Percentiles rank a stretch among this genome's conserved stretches.
Conservation (phyloP, 2,888 invertebrate genomes). For the Sarcophaga variegata region DNA sequence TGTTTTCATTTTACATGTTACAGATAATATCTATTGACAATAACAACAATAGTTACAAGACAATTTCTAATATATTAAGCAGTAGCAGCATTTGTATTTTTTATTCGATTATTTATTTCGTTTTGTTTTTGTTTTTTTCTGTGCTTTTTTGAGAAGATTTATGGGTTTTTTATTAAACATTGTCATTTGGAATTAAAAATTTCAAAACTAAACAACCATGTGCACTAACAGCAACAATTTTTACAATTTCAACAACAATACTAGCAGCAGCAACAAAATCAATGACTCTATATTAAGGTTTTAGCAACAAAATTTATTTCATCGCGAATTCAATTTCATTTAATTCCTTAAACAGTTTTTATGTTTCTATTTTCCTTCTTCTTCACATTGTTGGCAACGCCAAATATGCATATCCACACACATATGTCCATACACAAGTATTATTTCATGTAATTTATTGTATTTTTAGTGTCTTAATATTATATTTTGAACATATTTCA, state of each 20-base stretch:
- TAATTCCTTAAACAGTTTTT: not conserved
- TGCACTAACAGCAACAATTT: constrained; percentile 29
- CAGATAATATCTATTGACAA: constrained; percentile 57
- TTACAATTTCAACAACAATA: constrained; percentile 5
- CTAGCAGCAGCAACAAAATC: not conserved
- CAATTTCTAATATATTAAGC: constrained; percentile 30
- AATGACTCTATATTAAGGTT: constrained; percentile 48
- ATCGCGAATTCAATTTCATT: constrained; percentile 25
- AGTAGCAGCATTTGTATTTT: constrained; percentile 3
- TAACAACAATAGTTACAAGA: constrained; percentile 39
- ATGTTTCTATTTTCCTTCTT: not conserved
- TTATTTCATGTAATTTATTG: constrained; percentile 25
- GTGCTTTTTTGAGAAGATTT: constrained; percentile 46
- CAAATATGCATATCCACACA: not conserved
- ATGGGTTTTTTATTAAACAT: constrained; percentile 55
- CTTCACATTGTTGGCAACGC: not conserved
- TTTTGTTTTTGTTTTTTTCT: not conserved
- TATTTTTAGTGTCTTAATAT: constrained; percentile 55
- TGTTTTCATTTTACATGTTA: constrained; percentile 12
- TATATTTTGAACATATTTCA: constrained; percentile 47
- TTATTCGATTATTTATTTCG: not conserved
- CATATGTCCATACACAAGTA: not conserved
- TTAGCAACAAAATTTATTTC: constrained; percentile 37
- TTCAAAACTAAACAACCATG: constrained; percentile 43
- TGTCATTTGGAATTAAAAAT: constrained; percentile 67